A percentile compares a stretch with the other conserved stretches of the same genome.
phyloP scores from a whole-genome alignment of 2,888 invertebrate species.

The Scaeva pyrastri region DNA sequence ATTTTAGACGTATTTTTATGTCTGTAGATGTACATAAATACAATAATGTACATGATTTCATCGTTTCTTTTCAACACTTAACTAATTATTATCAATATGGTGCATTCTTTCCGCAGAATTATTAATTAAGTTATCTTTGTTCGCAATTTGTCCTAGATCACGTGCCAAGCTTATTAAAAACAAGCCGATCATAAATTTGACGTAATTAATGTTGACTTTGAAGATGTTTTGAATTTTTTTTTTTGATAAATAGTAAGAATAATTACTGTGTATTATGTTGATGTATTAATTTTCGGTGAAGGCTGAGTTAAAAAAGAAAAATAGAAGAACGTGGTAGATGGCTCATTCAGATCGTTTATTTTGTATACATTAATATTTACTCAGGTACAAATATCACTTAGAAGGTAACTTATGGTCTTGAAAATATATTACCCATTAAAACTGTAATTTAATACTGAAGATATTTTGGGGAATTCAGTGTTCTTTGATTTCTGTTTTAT shows the following conservation, averaged over 20 bases:
- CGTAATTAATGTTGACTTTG: slow-evolving; percentile 7
- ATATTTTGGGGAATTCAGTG: no score
- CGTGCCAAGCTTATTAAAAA: slow-evolving; percentile 16
- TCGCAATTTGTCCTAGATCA: slow-evolving; percentile 36
- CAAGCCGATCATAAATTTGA: slow-evolving; percentile 2
- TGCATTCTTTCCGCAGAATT: slow-evolving; percentile 51
- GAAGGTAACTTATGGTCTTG: no score
- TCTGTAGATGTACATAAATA: no score
- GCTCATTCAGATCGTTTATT: no score
- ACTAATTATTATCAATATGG: background rate
- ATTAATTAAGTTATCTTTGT: slow-evolving; percentile 47
- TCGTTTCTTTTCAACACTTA: slow-evolving; percentile 16
- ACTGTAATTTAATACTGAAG: no score
- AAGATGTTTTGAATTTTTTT: slow-evolving; percentile 5
- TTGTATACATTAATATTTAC: no score
- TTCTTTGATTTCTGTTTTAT: no score
- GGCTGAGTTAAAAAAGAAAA: background rate
- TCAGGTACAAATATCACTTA: no score
- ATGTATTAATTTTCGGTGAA: slow-evolving; percentile 22
- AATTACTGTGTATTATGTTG: background rate
- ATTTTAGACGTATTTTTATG: background rate
- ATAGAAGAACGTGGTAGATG: background rate
- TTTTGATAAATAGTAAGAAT: slow-evolving; percentile 9
- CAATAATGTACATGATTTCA: background rate
- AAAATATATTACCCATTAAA: no score